Base-by-base conservation (phyloP, 2,888 invertebrate genomes). In the Punctoribates punctum region DNA sequence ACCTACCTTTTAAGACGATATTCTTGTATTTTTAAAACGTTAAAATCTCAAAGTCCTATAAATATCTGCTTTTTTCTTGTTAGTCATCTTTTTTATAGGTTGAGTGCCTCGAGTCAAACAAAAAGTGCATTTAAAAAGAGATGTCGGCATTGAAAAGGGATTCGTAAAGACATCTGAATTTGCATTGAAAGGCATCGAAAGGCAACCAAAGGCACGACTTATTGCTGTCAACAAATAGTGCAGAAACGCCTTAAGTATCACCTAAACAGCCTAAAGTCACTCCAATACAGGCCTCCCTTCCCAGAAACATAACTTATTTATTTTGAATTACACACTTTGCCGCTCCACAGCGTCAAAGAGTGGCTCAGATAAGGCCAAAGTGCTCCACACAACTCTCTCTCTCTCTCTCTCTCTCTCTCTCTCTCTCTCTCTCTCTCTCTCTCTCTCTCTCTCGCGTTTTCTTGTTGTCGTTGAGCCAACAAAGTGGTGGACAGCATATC, bases 281-380 rank as follows among this genome's bases (percentile, higher is more conserved):
- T n/a, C n/a, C n/a, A n/a, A n/a, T n/a, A 9, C 70, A 42, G 70
- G 9, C 72, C 46, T 72, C 72, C 72, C 72, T 72, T 72, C 72
- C 72, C 42, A 46, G 72, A 72, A 72, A 72, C 72, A 72, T 72
- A 42, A 72, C 48, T 72, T 48, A 72, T 48, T 72, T 72, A 72
- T 72, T 46, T 72, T 72, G 48, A 72, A 72, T 72, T 72, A 72
- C 72, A 72, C 72, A 67, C 46, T 72, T 72, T 72, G 72, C 72
- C 72, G 72, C 72, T 72, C 72, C 72, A 72, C 65, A n/a, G 34
- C 72, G 46, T 72, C 48, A 48, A 23, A 67, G 27, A 17, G 38
- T 42, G 42, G 42, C 42, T 20, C 25, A 42, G 72, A 72, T 48
- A 72, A 72, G 72, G 25, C 42, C 65, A 34, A 60, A 65, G 34